Base-by-base conservation (phyloP, 2,888 invertebrate genomes). In the Cylloceria caligata region DNA sequence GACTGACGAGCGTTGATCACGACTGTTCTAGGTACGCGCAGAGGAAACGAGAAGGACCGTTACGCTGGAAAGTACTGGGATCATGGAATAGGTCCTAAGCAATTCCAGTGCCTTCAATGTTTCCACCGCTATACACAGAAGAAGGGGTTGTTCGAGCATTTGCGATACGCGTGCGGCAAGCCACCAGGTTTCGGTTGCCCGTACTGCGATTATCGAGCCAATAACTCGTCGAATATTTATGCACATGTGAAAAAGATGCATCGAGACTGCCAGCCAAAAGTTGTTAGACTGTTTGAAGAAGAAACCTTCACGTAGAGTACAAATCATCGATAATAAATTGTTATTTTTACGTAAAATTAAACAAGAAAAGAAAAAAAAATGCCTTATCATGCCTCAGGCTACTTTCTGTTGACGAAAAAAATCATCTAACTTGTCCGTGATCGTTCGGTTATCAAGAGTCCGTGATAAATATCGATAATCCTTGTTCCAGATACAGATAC, bases 151-250 rank as follows among this genome's bases (percentile, higher is more conserved):
- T 92, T 91, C 86, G 92, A 93, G 0, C 93, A 93, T 84, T 89
- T 93, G 88, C 92, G 93, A 81, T 93, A 93, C 85, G 93, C 93
- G 80, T 93, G 93, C 84, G 93, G 93, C 11, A 92, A 88, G 60
- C 84, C 87, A 39, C 89, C 89, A 9, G 85, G 89, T 7, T 92
- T 90, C 69, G 87, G 88, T 36, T 92, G 91, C 55, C 89, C 88
- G 0, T 88, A 90, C 65, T 92, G 92, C 80, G 68, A 80, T 11
- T 88, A 89, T 75, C 81, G 84, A 27, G 86, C 88, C 47, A 90
- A 88, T 82, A 88, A 90, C 30, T 87, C 89, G 19, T 88, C 87
- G 24, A 81, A 81, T 39, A 81, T 81, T 21, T 81, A 78, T 55
- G 73, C 81, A 3, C 81, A 78, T 42, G 78, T 81, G 21, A 81